These are phyloP conservation scores for Lithophane ornitopus DNA, from an alignment of 2,888 invertebrate species.

Conservation along the genomic window DNA sequence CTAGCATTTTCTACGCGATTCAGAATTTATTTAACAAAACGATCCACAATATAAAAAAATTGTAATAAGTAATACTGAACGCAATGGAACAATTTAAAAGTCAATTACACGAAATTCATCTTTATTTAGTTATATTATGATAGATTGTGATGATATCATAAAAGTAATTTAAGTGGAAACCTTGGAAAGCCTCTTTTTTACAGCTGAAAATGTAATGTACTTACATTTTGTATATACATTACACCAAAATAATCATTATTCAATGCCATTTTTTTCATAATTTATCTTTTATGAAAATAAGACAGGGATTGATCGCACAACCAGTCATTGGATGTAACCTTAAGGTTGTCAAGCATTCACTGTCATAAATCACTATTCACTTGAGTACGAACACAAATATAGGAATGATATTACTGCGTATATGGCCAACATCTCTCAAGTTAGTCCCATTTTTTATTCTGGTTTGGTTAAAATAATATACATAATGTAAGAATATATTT, in stretches of 20 bases:
- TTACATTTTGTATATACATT: neutral
- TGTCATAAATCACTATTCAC: neutral
- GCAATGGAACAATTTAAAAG: conserved; percentile 30
- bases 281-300: neutral
- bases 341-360: neutral
- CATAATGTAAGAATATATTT: neutral
- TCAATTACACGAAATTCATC: conserved; percentile 11
- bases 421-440: neutral
- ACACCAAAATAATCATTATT: neutral
- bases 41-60: conserved; percentile 12
- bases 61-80: conserved; percentile 55
- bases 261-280: neutral
- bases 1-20: conserved; percentile 55
- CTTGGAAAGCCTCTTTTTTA: conserved; percentile 8
- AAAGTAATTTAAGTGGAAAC: neutral
- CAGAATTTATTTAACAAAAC: conserved; percentile 22
- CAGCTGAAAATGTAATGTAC: neutral
- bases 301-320: neutral
- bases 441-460: neutral
- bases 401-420: neutral
- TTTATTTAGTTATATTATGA: conserved; percentile 49
- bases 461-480: neutral
- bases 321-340: neutral
- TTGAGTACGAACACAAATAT: neutral
- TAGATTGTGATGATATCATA: conserved; percentile 43